A percentile compares a stretch with the other conserved stretches of the same genome.
Conservation (phyloP, 2,888 invertebrate species). For the Unio delphinus region DNA sequence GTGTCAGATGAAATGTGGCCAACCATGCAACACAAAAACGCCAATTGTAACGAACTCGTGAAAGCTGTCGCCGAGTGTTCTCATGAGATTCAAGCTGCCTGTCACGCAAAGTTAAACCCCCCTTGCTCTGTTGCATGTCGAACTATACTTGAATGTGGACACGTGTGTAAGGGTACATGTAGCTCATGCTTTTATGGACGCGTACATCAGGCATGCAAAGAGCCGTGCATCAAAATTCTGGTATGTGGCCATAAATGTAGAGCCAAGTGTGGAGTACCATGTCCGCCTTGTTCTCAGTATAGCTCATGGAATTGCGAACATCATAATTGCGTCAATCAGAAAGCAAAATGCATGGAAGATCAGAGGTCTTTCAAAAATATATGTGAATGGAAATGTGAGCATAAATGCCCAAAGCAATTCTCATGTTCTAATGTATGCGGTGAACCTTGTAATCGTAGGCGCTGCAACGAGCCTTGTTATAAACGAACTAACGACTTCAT, state of each 20-base stretch:
- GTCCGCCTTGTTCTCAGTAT: conserved; percentile 12
- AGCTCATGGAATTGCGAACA: conserved; percentile 3
- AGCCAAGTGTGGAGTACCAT: conserved; percentile 15
- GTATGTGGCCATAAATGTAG: conserved; percentile 22
- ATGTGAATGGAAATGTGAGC: conserved; percentile 65
- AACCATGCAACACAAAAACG: no score
- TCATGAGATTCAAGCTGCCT: conserved; percentile 6
- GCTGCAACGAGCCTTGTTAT: conserved; percentile 34
- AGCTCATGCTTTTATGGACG: conserved; percentile 13
- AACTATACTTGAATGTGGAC: conserved; percentile 42
- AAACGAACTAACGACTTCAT: conserved; percentile 22
- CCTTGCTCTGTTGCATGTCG: conserved; percentile 50
- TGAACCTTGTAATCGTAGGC: conserved; percentile 64
- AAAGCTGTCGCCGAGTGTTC: no score
- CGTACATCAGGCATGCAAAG: conserved; percentile 12
- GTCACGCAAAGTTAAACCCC: background rate
- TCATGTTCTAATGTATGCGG: conserved; percentile 59
- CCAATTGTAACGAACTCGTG: no score
- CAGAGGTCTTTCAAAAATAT: conserved; percentile 63
- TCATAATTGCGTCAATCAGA: no score
- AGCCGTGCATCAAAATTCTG: conserved; percentile 7
- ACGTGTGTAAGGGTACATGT: conserved; percentile 20
- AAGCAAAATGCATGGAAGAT: conserved; percentile 49
- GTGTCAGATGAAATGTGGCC: conserved; percentile 9
- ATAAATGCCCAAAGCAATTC: conserved; percentile 19